Base-by-base conservation (phyloP, 2,888 invertebrate genomes). In the Sarcophaga variegata region DNA sequence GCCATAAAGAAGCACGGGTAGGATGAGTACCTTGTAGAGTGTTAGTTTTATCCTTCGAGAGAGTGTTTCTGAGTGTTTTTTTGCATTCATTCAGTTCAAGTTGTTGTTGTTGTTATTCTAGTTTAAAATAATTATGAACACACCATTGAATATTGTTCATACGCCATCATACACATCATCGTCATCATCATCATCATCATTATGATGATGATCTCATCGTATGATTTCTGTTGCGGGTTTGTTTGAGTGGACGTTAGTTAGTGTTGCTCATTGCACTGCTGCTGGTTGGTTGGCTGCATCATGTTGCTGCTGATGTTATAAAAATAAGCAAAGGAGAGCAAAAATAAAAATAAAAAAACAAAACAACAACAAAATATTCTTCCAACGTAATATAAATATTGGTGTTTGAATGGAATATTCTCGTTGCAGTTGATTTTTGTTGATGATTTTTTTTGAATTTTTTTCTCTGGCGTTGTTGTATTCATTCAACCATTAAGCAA, bases 401-500 rank as follows among this genome's bases (percentile, higher is more conserved):
- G 76, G 76, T 82, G 63, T 82, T 70, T 59, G 80, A 49, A 80
- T 64, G 54, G 12, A 72, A 22, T 74, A 75, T 62, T 17, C 20
- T 17, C 20, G 37, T n/a, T 60, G 27, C 54, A 17, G 67, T 71
- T 60, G 27, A 67, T 54, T 77, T 37, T 59, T 2, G 47, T 37
- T 81, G 45, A 22, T 81, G 63, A 71, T 80, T 10, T 14, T 54
- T 54, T 37, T 37, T 2, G 0, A 2, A 2, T 37, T 37, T 37
- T 37, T 37, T 27, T 27, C 4, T 37, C 37, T 37, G 17, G 17
- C 54, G 47, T 20, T 66, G 62, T 74, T 72, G 81, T 47, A 82
- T 70, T 70, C 74, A 82, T 71, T 82, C 85, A 82, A 66, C 82
- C 81, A 85, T 81, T 81, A 85, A 85, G 81, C 85, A 79, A 79